These are phyloP conservation scores for Passer domesticus DNA, from an alignment of 2,113 vertebrate genomes.

Conservation along the genomic window DNA sequence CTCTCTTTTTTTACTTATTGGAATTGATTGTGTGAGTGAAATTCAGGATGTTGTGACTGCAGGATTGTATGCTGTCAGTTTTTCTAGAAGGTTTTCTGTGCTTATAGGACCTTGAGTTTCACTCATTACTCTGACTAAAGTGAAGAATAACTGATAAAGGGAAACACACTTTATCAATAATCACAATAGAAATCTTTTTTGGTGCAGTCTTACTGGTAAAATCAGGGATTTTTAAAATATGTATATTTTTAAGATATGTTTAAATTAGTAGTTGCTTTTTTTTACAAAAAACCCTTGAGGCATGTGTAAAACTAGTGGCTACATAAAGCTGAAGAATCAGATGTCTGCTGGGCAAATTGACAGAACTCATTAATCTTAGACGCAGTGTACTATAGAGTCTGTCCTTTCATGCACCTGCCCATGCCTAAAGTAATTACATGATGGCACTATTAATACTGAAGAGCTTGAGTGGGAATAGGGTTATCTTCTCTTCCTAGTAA, in stretches of 20 bases:
- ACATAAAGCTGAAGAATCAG: conserved; percentile 80
- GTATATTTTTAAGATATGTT: conserved; percentile 55
- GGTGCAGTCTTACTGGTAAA: conserved; percentile 48
- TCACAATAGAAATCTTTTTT: conserved; percentile 28
- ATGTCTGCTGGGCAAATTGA: conserved; percentile 84
- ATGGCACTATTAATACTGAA: conserved; percentile 84
- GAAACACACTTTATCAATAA: conserved; percentile 12
- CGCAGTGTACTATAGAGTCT: conserved; percentile 75
- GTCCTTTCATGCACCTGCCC: conserved; percentile 83
- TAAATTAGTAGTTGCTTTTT: conserved; percentile 71
- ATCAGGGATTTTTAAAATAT: conserved; percentile 9
- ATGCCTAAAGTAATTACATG: conserved; percentile 84
- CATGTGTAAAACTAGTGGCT: conserved; percentile 76
- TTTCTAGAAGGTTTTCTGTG: not conserved
- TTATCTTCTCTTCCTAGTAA: conserved; percentile 83
- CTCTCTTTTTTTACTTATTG: not conserved
- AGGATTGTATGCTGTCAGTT: not conserved
- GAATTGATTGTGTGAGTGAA: conserved; percentile 34
- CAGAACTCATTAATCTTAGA: conserved; percentile 88
- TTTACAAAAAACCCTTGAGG: conserved; percentile 44
- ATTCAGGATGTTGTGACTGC: conserved; percentile 3
- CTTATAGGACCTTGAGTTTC: not conserved
- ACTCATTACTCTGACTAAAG: conserved; percentile 49
- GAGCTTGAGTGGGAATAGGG: conserved; percentile 78
- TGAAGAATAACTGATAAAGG: conserved; percentile 22